These are phyloP conservation scores for Melieria crassipennis DNA, from an alignment of 2,888 invertebrate genomes.

Conservation along the genomic window DNA sequence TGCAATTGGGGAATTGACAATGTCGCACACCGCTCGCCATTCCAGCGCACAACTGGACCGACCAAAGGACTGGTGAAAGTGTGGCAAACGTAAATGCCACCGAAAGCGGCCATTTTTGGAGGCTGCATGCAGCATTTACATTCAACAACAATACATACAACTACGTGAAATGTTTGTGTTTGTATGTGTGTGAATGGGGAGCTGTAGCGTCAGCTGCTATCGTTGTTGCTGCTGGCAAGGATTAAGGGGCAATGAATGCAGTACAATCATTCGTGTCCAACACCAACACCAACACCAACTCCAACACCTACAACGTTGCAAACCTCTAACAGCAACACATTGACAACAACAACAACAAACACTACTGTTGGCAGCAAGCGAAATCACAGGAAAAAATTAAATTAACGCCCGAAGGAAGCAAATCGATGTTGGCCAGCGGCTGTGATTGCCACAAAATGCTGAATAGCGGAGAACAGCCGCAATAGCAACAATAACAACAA, in stretches of 20 bases:
- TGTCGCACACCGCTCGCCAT: no score
- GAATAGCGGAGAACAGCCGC: background rate
- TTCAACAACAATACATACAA: background rate
- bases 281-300: conserved; percentile 17
- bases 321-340: background rate
- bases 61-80: conserved; percentile 9
- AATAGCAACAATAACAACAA: conserved; percentile 10
- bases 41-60: background rate
- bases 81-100: conserved; percentile 24
- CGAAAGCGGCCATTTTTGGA: background rate
- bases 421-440: conserved; percentile 9
- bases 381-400: conserved; percentile 21
- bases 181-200: background rate
- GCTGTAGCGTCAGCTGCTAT: conserved; percentile 36
- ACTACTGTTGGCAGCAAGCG: background rate
- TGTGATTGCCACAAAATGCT: conserved; percentile 7
- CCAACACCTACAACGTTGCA: background rate
- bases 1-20: background rate
- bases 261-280: conserved; percentile 30
- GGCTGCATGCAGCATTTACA: no score
- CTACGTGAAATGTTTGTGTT: background rate
- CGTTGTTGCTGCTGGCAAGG: conserved; percentile 34
- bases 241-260: conserved; percentile 36
- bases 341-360: background rate
- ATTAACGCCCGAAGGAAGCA: conserved; percentile 17